phyloP scores from a whole-genome alignment of 2,888 invertebrate genomes.

The Amphipoea oculea region DNA sequence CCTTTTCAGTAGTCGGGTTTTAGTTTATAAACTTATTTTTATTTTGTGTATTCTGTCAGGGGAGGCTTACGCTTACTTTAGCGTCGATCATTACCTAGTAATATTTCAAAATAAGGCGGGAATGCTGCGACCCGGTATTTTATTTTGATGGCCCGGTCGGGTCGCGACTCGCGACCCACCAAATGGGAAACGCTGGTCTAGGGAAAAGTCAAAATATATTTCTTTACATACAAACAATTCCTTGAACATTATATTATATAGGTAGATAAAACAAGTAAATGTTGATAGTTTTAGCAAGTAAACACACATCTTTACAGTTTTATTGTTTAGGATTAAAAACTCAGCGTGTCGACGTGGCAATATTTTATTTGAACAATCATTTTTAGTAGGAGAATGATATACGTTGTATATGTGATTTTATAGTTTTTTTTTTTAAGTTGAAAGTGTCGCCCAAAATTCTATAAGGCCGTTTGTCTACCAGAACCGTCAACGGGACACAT shows the following conservation, averaged over 20 bases:
- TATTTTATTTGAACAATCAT: background rate
- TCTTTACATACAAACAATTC: constrained; percentile 3
- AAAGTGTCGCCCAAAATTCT: background rate
- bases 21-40: no score
- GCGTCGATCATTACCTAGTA: no score
- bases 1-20: no score
- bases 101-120: no score
- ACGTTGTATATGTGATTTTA: background rate
- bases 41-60: no score
- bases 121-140: no score
- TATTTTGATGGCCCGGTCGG: no score
- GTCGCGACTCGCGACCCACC: no score
- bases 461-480: no score
- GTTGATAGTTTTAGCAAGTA: constrained; percentile 20
- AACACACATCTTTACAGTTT: constrained; percentile 39
- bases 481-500: no score
- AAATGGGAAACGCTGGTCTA: no score
- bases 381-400: background rate
- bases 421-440: background rate
- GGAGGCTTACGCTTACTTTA: no score
- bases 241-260: background rate
- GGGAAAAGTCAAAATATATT: background rate
- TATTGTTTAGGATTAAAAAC: constrained; percentile 33
- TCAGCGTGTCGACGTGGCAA: constrained; percentile 13
- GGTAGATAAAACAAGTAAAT: constrained; percentile 40